Evolutionary conservation across 2,797 vertebrate species (phyloP).

Genomic region (Chiloscyllium punctatum): DNA sequence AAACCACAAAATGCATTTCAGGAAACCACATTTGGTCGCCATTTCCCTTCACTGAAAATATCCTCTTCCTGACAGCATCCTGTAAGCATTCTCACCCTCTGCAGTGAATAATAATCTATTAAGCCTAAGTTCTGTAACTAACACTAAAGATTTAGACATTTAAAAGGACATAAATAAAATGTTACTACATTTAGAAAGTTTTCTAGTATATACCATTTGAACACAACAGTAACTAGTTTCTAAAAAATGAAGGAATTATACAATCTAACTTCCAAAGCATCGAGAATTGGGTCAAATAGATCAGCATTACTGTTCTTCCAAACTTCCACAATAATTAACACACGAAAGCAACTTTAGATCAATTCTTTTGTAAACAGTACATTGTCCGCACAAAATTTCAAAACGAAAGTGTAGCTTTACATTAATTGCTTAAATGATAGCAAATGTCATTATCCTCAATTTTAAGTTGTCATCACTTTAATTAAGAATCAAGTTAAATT

Average conservation of each 20-base stretch:
- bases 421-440: background rate
- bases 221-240: too few species aligned
- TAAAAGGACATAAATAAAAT: background rate
- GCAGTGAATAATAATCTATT: background rate
- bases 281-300: background rate
- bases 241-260: background rate
- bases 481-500: background rate
- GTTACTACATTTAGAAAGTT: background rate
- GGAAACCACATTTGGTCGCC: slow-evolving; percentile 48
- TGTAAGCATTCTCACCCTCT: slow-evolving; percentile 46
- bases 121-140: background rate
- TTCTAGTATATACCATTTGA: background rate
- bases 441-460: background rate
- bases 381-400: background rate
- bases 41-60: slow-evolving; percentile 46
- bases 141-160: background rate
- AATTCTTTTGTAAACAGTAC: background rate
- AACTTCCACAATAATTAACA: background rate
- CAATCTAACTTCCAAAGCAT: background rate
- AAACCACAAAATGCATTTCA: slow-evolving; percentile 42
- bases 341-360: background rate
- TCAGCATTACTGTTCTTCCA: background rate
- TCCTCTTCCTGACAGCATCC: slow-evolving; percentile 50
- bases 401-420: background rate
- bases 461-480: background rate